Evolutionary conservation across 2,888 invertebrate species (phyloP).

Genomic region (Oscheius myriophilus): DNA sequence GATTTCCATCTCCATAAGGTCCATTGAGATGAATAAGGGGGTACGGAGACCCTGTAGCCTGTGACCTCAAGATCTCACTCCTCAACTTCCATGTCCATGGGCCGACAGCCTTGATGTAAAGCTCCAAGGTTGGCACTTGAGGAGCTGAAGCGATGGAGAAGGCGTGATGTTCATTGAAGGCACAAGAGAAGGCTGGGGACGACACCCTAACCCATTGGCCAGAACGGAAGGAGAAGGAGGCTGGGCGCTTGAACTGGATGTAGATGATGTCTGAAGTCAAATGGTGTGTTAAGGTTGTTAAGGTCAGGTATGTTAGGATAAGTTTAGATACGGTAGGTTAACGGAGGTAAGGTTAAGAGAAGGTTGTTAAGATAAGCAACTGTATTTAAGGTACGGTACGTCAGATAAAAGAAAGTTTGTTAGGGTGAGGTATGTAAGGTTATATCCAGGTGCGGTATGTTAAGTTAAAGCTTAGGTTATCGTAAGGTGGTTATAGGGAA

Average conservation of each 20-base stretch:
- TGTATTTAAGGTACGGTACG: too few species aligned
- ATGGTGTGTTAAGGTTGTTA: too few species aligned
- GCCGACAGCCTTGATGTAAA: constrained; percentile 86
- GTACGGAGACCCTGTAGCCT: constrained; percentile 52
- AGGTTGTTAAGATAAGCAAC: too few species aligned
- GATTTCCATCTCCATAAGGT: constrained; percentile 95
- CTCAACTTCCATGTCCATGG: constrained; percentile 93
- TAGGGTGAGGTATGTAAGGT: too few species aligned
- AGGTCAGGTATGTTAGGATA: neutral
- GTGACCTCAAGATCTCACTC: constrained; percentile 74
- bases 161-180: constrained; percentile 86
- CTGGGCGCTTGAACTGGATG: constrained; percentile 92
- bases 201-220: constrained; percentile 81
- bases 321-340: too few species aligned
- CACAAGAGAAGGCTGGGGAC: constrained; percentile 90
- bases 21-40: constrained; percentile 81
- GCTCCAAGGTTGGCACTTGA: constrained; percentile 91
- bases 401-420: too few species aligned
- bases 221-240: constrained; percentile 85
- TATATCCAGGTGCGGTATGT: too few species aligned
- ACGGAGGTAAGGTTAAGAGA: too few species aligned
- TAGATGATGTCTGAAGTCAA: constrained; percentile 71
- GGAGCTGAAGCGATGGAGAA: constrained; percentile 95
- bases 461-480: too few species aligned
- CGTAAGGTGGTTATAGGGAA: too few species aligned